Base-by-base conservation (phyloP, 2,797 vertebrate genomes). In the Gobionotothen gibberifrons region DNA sequence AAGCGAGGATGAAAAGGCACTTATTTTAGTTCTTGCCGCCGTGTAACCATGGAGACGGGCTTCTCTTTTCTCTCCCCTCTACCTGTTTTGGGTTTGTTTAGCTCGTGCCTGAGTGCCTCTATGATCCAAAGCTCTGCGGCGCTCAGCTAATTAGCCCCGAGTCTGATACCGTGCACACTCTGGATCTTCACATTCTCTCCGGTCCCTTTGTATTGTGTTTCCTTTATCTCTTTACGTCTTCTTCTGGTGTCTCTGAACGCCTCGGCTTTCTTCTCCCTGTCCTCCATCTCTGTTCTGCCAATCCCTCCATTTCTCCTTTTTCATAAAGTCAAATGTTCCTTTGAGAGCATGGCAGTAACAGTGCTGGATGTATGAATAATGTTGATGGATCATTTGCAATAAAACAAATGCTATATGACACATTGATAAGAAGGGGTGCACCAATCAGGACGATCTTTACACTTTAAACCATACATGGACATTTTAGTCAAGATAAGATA, bases 101-200 rank as follows among this genome's bases (percentile, higher is more conserved):
- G 77, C 73, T 83, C 16, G 32, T 84, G 86, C 74, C 79, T 76
- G 70, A 83, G 75, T 82, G 86, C 70, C 64, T 89, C 76, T 90
- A 74, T 90, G 90, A 90, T 90, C 84, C 85, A 83, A 85, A 74
- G 85, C 85, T 89, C 90, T 65, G 83, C 52, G 56, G 87, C 82
- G 10, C 85, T 83, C 84, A 14, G 76, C 83, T 91, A 91, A 92
- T 93, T 89, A 91, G 79, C 81, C 63, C 78, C 11, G 67, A 81
- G 81, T 76, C 68, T 56, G 66, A 74, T 68, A 66, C 77, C 43
- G 36, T 42, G 65, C 76, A 49, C 69, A 10, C 65, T 36, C 17
- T 32, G 58, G 1, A 44, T 55, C 13, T 52, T 78, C 40, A 3
- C 29, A 42, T 58, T 81, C 63, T 68, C 72, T 71, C 54, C 6